These are phyloP conservation scores for Halocynthia aurantium DNA, from an alignment of 23 tunicate species.

Conservation along the genomic window DNA sequence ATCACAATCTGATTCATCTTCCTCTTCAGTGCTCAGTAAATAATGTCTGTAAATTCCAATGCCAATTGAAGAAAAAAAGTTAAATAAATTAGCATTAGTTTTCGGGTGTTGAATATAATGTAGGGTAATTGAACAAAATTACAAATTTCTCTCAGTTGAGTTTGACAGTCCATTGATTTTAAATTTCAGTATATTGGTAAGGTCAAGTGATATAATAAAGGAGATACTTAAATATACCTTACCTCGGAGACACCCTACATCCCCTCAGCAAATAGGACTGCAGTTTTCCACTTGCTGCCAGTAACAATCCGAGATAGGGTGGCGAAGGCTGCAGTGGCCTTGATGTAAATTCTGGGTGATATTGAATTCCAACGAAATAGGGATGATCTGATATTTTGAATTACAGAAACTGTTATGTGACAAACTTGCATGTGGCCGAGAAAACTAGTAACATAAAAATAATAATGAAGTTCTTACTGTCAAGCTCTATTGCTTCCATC, in stretches of 20 bases:
- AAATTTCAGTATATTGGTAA: no score
- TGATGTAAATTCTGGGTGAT: constrained; percentile 89
- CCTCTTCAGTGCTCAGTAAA: constrained; percentile 14
- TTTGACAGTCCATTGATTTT: no score
- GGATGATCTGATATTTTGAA: constrained; percentile 61
- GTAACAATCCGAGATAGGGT: constrained; percentile 81
- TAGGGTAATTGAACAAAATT: no score
- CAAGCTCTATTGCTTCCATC: constrained; percentile 91
- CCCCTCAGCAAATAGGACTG: constrained; percentile 48
- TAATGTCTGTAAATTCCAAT: not conserved
- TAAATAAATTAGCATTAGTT: no score
- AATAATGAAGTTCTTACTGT: constrained; percentile 29
- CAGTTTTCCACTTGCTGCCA: constrained; percentile 74
- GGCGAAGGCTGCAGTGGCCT: constrained; percentile 87
- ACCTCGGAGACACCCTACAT: constrained; percentile 77
- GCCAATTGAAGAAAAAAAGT: no score
- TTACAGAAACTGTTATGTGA: not conserved
- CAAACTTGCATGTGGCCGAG: not conserved
- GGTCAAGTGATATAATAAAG: not conserved
- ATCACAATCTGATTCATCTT: not conserved
- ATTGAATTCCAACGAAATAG: constrained; percentile 88
- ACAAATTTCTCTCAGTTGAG: not conserved
- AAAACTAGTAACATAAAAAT: not conserved
- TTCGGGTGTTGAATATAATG: no score
- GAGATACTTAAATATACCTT: not conserved